Evolutionary conservation across 2,888 invertebrate genomes (phyloP).

Genomic region (Metacarcinus magister): DNA sequence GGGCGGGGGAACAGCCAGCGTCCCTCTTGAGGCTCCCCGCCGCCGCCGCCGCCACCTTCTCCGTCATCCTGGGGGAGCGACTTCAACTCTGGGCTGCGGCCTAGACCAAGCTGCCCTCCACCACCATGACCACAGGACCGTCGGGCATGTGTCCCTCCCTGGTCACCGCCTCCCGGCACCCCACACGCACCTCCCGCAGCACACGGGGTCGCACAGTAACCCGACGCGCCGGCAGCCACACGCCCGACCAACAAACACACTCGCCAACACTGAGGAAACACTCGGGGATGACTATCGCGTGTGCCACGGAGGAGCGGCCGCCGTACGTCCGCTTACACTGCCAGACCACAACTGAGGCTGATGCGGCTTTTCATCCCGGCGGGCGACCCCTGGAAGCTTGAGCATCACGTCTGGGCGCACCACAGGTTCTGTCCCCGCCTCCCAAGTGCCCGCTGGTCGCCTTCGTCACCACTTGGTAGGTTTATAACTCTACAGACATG

Average conservation of each 20-base stretch:
- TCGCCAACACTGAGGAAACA: slow-evolving; percentile 45
- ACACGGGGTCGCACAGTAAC: slow-evolving; percentile 13
- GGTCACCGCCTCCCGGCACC: background rate
- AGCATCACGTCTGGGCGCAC: slow-evolving; percentile 64
- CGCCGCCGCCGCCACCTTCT: slow-evolving; percentile 17
- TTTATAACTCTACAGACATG: background rate
- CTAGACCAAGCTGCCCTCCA: slow-evolving; percentile 43
- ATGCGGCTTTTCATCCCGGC: background rate
- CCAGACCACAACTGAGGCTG: slow-evolving; percentile 61
- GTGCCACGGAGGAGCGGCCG: slow-evolving; percentile 55
- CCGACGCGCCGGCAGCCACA: slow-evolving; percentile 35
- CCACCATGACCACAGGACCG: slow-evolving; percentile 58
- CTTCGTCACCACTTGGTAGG: background rate
- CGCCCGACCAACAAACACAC: background rate
- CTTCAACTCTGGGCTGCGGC: background rate
- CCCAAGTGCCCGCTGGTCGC: background rate
- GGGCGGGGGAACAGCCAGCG: background rate
- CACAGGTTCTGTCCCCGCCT: slow-evolving; percentile 29
- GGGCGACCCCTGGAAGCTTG: slow-evolving; percentile 73
- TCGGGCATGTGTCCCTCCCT: slow-evolving; percentile 41
- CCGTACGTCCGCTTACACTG: slow-evolving; percentile 23
- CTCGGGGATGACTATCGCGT: slow-evolving; percentile 45
- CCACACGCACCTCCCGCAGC: slow-evolving; percentile 35
- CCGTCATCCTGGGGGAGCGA: slow-evolving; percentile 36
- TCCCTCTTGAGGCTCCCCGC: slow-evolving; percentile 42